These are phyloP conservation scores for Drosophila siamana DNA, from an alignment of 2,888 invertebrate genomes.

Conservation along the genomic window DNA sequence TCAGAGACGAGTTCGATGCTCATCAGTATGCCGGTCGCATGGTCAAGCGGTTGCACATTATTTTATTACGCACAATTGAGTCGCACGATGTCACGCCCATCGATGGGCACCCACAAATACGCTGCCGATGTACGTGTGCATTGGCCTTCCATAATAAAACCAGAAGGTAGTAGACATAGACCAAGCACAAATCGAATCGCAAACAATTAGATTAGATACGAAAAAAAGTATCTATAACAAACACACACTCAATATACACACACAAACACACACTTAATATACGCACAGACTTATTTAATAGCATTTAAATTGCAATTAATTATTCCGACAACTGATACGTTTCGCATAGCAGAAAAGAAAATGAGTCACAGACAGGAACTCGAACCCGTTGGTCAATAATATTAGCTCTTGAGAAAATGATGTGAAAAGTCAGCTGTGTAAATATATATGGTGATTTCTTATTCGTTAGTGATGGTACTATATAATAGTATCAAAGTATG, in stretches of 20 bases:
- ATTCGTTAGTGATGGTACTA: background rate
- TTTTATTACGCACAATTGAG: slow-evolving; percentile 80
- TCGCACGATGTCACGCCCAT: slow-evolving; percentile 60
- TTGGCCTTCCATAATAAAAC: slow-evolving; percentile 25
- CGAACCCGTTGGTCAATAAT: background rate
- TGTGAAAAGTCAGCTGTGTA: slow-evolving; percentile 37
- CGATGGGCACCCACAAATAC: slow-evolving; percentile 37
- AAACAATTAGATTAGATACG: slow-evolving; percentile 48
- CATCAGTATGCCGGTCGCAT: slow-evolving; percentile 73
- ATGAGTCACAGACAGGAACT: background rate
- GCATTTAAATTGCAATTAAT: slow-evolving; percentile 43
- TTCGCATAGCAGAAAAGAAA: slow-evolving; percentile 16
- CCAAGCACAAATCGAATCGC: slow-evolving; percentile 44
- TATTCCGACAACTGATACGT: slow-evolving; percentile 39
- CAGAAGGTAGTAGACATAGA: background rate
- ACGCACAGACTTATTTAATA: slow-evolving; percentile 9
- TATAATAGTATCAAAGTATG: background rate
- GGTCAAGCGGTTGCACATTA: slow-evolving; percentile 75
- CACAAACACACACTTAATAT: background rate
- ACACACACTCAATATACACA: background rate
- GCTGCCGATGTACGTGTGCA: slow-evolving; percentile 34
- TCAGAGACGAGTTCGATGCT: slow-evolving; percentile 34
- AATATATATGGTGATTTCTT: slow-evolving; percentile 12
- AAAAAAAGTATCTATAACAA: slow-evolving; percentile 12
- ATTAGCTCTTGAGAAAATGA: background rate